Conservation (phyloP, 2,113 vertebrate genomes). For the Pseudopodoces humilis region DNA sequence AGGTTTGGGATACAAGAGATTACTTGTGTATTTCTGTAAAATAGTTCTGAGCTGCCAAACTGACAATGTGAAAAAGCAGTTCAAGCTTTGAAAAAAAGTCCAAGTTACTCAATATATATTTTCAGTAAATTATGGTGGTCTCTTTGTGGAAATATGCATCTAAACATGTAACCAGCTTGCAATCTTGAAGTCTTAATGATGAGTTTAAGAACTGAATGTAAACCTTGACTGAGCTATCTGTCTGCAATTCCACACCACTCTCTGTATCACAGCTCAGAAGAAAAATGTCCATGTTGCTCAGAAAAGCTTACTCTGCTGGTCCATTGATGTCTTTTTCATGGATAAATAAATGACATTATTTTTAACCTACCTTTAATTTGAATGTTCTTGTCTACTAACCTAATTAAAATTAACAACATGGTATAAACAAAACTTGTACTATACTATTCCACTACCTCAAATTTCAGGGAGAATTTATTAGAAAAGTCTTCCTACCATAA, state of each 20-base stretch:
- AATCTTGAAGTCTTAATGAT: background rate
- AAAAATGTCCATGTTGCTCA: background rate
- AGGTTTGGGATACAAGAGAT: background rate
- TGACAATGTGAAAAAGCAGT: background rate
- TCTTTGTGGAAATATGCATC: background rate
- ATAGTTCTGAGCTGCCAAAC: background rate
- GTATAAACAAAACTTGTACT: background rate
- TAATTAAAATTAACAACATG: background rate
- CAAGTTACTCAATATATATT: background rate
- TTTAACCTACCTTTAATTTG: background rate
- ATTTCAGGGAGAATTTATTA: slow-evolving; percentile 11
- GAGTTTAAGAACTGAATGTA: background rate
- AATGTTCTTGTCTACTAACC: background rate
- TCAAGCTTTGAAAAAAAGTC: background rate
- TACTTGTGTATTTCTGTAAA: background rate
- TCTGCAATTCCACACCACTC: background rate
- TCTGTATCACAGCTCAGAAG: background rate
- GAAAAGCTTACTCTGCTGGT: background rate
- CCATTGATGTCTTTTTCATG: background rate
- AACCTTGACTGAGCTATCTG: background rate
- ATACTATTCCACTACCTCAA: background rate
- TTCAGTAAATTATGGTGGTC: background rate
- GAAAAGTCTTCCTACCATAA: background rate
- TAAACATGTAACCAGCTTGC: background rate
- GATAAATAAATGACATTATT: background rate